Evolutionary conservation across 2,113 vertebrate species (phyloP).

Genomic region (Parotia lawesii): DNA sequence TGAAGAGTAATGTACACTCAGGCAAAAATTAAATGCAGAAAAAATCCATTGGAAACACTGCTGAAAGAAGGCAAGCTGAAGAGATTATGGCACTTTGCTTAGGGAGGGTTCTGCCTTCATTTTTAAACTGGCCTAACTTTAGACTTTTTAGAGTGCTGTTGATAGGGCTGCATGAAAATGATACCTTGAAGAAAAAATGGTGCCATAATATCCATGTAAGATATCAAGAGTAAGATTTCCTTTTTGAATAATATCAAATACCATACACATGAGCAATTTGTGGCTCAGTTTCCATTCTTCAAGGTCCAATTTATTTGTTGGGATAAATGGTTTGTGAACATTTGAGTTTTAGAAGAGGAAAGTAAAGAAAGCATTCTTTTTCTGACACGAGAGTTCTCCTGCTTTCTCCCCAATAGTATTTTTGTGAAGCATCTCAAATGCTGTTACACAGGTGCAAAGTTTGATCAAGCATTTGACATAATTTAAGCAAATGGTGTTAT

Average conservation of each 20-base stretch:
- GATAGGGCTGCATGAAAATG: background rate
- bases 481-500: background rate
- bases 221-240: background rate
- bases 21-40: background rate
- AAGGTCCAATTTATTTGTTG: background rate
- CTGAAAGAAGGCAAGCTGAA: background rate
- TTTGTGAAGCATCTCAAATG: background rate
- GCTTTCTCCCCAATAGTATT: background rate
- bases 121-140: background rate
- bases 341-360: background rate
- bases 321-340: background rate
- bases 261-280: background rate
- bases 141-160: background rate
- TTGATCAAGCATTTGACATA: background rate
- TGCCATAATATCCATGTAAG: rapidly evolving
- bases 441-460: background rate
- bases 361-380: background rate
- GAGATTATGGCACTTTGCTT: background rate
- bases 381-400: background rate
- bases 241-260: background rate
- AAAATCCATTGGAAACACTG: background rate
- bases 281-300: background rate
- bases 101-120: background rate
- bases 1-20: background rate
- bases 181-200: background rate